Percentiles rank a stretch among this genome's conserved stretches.
Evolutionary conservation across 2,113 vertebrate genomes (phyloP).

Genomic region (Nothobranchius furzeri): DNA sequence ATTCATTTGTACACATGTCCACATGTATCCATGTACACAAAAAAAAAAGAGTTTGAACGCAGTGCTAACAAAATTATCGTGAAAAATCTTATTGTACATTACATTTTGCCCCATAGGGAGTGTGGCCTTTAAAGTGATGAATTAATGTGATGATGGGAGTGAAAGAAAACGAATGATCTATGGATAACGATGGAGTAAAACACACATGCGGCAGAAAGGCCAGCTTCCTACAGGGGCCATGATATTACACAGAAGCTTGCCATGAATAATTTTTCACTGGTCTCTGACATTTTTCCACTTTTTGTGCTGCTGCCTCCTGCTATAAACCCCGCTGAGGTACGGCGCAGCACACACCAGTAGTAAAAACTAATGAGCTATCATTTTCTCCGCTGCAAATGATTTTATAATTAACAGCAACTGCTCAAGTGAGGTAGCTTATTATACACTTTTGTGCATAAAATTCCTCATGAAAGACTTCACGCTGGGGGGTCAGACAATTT

Average conservation of each 20-base stretch:
- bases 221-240: conserved; percentile 43
- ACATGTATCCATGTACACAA: conserved; percentile 21
- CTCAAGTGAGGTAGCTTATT: conserved; percentile 63
- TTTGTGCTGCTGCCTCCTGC: conserved; percentile 47
- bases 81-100: conserved; percentile 25
- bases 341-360: conserved; percentile 50
- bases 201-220: conserved; percentile 43
- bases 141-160: conserved; percentile 40
- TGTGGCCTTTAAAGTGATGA: conserved; percentile 47
- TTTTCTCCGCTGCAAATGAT: conserved; percentile 62
- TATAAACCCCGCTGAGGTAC: conserved; percentile 49
- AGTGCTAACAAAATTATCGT: conserved; percentile 39
- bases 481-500: conserved; percentile 29
- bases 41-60: conserved; percentile 43
- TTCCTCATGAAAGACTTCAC: conserved; percentile 21
- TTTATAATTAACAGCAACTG: conserved; percentile 69
- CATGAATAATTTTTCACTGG: conserved; percentile 41
- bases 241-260: conserved; percentile 52
- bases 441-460: conserved; percentile 48
- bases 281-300: conserved; percentile 54
- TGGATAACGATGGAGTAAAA: conserved; percentile 38
- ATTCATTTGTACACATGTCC: conserved; percentile 44
- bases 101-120: conserved; percentile 37
- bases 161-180: conserved; percentile 61
- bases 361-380: conserved; percentile 74